Base-by-base conservation (phyloP, 1,140 invertebrate species). In the Samia ricini region DNA sequence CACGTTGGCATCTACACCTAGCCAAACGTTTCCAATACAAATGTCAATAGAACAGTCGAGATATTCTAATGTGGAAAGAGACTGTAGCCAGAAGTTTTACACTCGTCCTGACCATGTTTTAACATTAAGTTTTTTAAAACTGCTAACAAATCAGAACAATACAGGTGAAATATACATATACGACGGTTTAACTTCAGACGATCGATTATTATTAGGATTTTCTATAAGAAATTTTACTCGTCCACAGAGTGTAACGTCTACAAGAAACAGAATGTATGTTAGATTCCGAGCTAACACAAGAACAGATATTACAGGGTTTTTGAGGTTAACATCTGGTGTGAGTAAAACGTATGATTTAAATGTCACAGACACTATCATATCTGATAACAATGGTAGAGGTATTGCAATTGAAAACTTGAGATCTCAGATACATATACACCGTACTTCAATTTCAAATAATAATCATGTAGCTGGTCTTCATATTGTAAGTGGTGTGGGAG, bases 311-410 rank as follows among this genome's bases (percentile, higher is more conserved):
- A 89, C 95, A 8, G 94, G 95, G 3, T 96, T 95, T 72, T 91
- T 98, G 59, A 91, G 95, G 68, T 79, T 98, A 33, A 94, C 94
- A 0, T 95, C 96, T 0, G 95, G 95, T 12, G 91, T 93, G 22
- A 93, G 93, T 88, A 97, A 97, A 93, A 95, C 94, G 54, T 95
- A 95, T 76, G 97, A 99, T 81, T 91, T 99, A 1, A 96, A 97
- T 66, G 92, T 99, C 6, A 95, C 95, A 0, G 94, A 96, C 68
- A 96, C 96, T 18, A 93, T 95, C 21, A 94, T 99, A 42, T 93
- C 94, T 0, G 94, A 96, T 71, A 99, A 99, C 86, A 96, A 95
- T 74, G 98, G 98, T 0, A 94, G 98, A 85, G 99, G 99, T 23
- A 94, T 99, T 52, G 95, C 93, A 4, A 93, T 96, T 6, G 96